Conservation (phyloP, 2,113 vertebrate genomes). For the Procavia capensis region DNA sequence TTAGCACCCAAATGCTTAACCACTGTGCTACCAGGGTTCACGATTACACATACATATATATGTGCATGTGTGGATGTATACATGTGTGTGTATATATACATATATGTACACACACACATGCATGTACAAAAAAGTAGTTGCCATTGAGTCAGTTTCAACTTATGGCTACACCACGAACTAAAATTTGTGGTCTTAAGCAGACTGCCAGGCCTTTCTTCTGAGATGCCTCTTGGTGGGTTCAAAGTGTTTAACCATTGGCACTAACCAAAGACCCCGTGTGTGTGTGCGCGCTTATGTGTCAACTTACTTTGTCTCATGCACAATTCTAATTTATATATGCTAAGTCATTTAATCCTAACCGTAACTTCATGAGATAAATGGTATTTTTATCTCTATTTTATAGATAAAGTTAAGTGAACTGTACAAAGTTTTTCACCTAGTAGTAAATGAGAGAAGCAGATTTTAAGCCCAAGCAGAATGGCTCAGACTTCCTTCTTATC, state of each 20-base stretch:
- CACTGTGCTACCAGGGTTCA: too few species aligned
- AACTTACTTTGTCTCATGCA: background rate
- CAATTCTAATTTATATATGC: background rate
- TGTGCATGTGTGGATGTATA: background rate
- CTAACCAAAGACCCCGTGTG: background rate
- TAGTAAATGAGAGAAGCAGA: background rate
- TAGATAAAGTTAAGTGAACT: background rate
- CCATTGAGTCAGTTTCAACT: background rate
- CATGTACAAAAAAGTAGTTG: background rate
- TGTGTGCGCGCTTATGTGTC: background rate
- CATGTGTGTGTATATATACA: background rate
- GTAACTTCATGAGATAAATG: background rate
- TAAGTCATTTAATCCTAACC: background rate
- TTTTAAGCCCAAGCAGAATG: background rate
- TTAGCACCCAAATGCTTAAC: too few species aligned
- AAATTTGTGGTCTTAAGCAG: background rate
- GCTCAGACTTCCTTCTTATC: background rate
- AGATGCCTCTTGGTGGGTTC: background rate
- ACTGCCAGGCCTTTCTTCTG: background rate
- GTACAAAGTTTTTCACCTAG: background rate
- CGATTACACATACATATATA: too few species aligned
- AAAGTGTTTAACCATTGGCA: background rate
- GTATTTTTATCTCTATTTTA: background rate
- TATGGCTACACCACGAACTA: background rate
- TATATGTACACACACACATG: background rate